Percentiles rank a stretch among this genome's conserved stretches.
Evolutionary conservation across 1,140 invertebrate genomes (phyloP).

Genomic region (Plodia interpunctella): DNA sequence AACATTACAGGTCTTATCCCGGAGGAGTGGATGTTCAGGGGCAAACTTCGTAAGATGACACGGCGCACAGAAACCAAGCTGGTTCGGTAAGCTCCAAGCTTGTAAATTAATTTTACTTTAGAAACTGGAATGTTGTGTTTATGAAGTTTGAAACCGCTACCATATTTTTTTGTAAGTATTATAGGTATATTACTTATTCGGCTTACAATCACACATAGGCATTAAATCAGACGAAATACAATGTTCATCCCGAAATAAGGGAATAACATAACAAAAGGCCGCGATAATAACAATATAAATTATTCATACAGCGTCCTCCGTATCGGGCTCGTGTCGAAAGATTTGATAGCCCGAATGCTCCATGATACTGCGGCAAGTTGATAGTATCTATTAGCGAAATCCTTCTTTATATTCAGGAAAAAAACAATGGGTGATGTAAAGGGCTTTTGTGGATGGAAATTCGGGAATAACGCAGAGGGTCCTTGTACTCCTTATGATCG

Average conservation of each 20-base stretch:
- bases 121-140: neutral
- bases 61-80: conserved; percentile 1
- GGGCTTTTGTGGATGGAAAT: conserved; percentile 24
- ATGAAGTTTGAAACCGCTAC: too few species aligned
- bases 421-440: conserved; percentile 22
- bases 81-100: neutral
- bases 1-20: conserved; percentile 50
- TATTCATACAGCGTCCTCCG: conserved; percentile 45
- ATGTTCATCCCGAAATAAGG: conserved; percentile 24
- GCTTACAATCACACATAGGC: neutral
- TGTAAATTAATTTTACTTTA: neutral
- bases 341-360: conserved; percentile 38
- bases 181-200: too few species aligned
- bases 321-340: conserved; percentile 38
- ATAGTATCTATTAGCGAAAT: conserved; percentile 14
- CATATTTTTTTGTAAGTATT: too few species aligned
- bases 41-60: conserved; percentile 23
- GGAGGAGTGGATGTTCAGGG: conserved; percentile 26
- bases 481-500: conserved; percentile 30
- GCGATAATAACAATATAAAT: conserved; percentile 54
- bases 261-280: conserved; percentile 34
- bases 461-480: conserved; percentile 30
- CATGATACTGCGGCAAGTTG: conserved; percentile 14
- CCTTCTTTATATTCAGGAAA: conserved; percentile 22
- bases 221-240: conserved; percentile 14